Base-by-base conservation (phyloP, 2,113 vertebrate species). In the Ia io region DNA sequence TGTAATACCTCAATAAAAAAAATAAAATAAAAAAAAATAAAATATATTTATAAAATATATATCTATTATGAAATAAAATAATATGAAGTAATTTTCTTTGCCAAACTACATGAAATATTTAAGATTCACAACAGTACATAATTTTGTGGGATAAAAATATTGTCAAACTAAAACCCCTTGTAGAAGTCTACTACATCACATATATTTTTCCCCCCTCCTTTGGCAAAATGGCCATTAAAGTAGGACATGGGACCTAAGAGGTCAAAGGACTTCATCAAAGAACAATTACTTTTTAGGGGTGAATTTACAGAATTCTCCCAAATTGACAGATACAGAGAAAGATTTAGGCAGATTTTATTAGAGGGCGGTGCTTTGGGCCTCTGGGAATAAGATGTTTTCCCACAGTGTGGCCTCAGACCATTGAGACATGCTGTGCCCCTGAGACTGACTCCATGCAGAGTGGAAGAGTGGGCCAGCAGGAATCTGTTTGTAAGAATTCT, bases 111-210 rank as follows among this genome's bases (percentile, higher is more conserved):
- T 71, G 16, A 84, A 79, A 76, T 6, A 11, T 65, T 88, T 87
- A 61, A 16, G 5, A 76, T 86, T 90, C 42, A 40, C 23, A 42
- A 42, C 37, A 95, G 13, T 76, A 11, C 1, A 13, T 30, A 37
- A 59, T 93, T 12, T 85, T 71, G 8, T 77, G 35, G 69, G 5
- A 91, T 77, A 90, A 94, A 85, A 96, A 53, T 80, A 35, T 16
- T 67, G 20, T 76, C 28, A 53, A 49, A 80, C 70, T 84, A 67
- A 88, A 80, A 77, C 0, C 7, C 9, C 32, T 71, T n/a, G 8
- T 90, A 70, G 84, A 84, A n/a, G 14, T 76, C 35, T 56, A 84
- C 32, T 49, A 9, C 2, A 49, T 84, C 18, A 56, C 7, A 32
- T 47, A 56, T 37, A 40, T 22, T 56, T 71, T 73, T 65, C 84